phyloP scores from a whole-genome alignment of 2,113 vertebrate species.

The Sialia sialis region DNA sequence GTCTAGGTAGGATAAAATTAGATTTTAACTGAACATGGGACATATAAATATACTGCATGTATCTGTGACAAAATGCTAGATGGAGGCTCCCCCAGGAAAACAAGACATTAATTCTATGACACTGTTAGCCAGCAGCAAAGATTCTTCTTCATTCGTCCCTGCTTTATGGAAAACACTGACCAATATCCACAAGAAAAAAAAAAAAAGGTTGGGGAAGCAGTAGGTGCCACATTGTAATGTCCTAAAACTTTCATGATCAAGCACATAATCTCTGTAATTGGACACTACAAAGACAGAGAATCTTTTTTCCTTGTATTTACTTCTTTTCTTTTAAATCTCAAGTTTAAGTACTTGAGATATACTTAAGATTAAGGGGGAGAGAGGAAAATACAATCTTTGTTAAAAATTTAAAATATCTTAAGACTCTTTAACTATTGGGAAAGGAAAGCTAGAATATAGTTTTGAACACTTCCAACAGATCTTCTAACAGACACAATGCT shows the following conservation, averaged over 20 bases:
- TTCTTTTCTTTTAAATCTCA: not conserved
- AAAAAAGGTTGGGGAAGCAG: not conserved
- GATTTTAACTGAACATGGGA: not conserved
- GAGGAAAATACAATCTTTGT: not conserved
- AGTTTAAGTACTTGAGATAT: not conserved
- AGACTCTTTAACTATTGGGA: not conserved
- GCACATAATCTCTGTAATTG: not conserved
- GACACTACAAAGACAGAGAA: not conserved
- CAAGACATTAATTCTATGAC: not conserved
- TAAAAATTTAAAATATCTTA: not conserved
- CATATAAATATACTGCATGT: not conserved
- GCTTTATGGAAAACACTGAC: not conserved
- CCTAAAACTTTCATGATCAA: not conserved
- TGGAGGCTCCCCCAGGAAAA: not conserved
- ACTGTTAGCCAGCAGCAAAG: not conserved
- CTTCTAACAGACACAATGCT: not conserved
- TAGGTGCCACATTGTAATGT: accelerated
- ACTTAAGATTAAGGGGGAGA: not conserved
- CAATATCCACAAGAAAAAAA: not conserved
- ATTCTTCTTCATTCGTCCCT: not conserved
- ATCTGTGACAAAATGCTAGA: not conserved
- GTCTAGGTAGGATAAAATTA: not conserved
- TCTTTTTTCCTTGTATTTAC: not conserved
- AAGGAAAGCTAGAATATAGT: not conserved
- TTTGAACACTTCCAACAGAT: not conserved